Conservation (phyloP, 2,113 vertebrate species). For the Sceloporus undulatus region DNA sequence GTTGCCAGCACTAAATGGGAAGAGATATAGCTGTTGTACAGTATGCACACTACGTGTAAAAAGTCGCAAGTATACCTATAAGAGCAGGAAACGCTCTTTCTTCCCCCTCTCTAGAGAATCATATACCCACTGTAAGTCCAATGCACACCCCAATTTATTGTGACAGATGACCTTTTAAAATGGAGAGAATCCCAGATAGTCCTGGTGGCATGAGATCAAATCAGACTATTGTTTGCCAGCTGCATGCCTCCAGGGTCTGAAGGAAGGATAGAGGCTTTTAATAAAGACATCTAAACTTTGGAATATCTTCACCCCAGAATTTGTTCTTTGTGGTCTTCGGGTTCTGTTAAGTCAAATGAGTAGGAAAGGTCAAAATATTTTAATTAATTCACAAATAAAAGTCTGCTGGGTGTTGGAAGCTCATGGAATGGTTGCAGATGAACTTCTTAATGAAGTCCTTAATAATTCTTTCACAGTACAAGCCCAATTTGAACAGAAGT, state of each 20-base stretch:
- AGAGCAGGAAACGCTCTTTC: not conserved
- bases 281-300: not conserved
- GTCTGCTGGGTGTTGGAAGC: not conserved
- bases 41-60: no score
- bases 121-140: not conserved
- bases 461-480: not conserved
- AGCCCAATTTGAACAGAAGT: constrained; percentile 4
- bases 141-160: not conserved
- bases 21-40: no score
- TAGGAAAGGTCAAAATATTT: not conserved
- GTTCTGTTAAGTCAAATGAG: not conserved
- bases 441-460: not conserved
- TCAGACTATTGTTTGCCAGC: not conserved
- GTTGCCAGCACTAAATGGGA: no score
- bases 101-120: no score
- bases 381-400: not conserved
- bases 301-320: no score
- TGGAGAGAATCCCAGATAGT: not conserved
- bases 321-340: not conserved
- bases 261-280: not conserved
- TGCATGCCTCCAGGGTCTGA: not conserved
- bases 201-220: not conserved
- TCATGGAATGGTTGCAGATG: not conserved
- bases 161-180: not conserved
- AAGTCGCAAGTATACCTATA: not conserved